phyloP scores from a whole-genome alignment of 2,113 vertebrate genomes.

The cat (Felis catus) region F.catus_Fca126_mat1.0 CM031413.1:37832001-37832500 shows the following conservation, averaged over 20 bases:
- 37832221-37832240: no score
- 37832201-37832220: no score
- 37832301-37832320: background rate
- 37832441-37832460: background rate
- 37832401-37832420: background rate
- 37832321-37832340: background rate
- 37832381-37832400: background rate
- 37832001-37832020: background rate
- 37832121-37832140: no score
- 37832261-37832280: no score
- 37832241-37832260: no score
- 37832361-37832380: background rate
- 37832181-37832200: no score
- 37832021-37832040: constrained; percentile 10
- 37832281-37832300: no score
- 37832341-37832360: background rate
- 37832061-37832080: no score
- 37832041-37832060: background rate
- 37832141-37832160: no score
- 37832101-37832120: no score
- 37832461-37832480: background rate
- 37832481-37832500: background rate
- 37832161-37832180: no score
- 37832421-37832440: background rate
- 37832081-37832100: no score